Conservation (phyloP, 2,888 invertebrate genomes). For the Orthosia incerta region DNA sequence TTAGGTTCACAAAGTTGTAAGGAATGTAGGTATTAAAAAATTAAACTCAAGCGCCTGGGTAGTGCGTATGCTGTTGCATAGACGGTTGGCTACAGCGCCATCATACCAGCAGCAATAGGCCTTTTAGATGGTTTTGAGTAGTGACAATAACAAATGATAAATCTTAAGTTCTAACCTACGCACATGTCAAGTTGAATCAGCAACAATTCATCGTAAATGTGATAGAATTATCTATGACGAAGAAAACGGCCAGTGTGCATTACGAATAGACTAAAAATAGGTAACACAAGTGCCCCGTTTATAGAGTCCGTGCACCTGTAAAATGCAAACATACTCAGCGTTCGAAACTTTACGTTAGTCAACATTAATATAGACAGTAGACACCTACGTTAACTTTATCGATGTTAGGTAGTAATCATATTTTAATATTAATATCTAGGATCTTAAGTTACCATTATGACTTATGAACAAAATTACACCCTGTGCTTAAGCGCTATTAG, state of each 20-base stretch:
- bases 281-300: slow-evolving; percentile 31
- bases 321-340: slow-evolving; percentile 61
- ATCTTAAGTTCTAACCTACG: slow-evolving; percentile 31
- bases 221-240: slow-evolving; percentile 26
- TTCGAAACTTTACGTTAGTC: slow-evolving; percentile 62
- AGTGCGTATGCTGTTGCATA: slow-evolving; percentile 8
- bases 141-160: slow-evolving; percentile 16
- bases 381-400: slow-evolving; percentile 64
- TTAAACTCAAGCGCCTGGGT: slow-evolving; percentile 23
- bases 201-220: slow-evolving; percentile 30
- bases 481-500: slow-evolving; percentile 80
- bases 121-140: slow-evolving; percentile 20
- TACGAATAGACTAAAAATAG: slow-evolving; percentile 45
- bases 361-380: slow-evolving; percentile 64
- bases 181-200: slow-evolving; percentile 34
- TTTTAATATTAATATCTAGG: slow-evolving; percentile 58
- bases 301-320: slow-evolving; percentile 59
- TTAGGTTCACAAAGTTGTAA: slow-evolving; percentile 24
- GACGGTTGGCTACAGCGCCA: neutral
- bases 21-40: slow-evolving; percentile 23
- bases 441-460: slow-evolving; percentile 68
- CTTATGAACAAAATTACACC: slow-evolving; percentile 77
- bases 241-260: slow-evolving; percentile 49
- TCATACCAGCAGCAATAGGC: slow-evolving; percentile 18
- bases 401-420: slow-evolving; percentile 62